phyloP scores from a whole-genome alignment of 2,113 vertebrate species.

The Mustela nigripes region DNA sequence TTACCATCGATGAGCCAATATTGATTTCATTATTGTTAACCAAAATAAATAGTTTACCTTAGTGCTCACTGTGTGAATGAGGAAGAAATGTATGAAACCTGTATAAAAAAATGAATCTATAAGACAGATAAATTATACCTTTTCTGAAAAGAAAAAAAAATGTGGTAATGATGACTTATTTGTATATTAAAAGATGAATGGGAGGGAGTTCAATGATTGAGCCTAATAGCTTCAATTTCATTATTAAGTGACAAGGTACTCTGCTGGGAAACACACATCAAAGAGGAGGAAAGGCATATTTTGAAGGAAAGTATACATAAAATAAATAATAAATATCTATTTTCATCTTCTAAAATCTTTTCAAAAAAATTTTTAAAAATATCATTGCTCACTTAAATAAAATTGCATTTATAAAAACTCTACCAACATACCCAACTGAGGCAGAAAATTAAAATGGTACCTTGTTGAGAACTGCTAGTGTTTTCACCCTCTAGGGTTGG shows the following conservation, averaged over 20 bases:
- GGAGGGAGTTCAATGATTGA: not conserved
- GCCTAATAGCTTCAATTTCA: not conserved
- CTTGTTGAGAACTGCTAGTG: not conserved
- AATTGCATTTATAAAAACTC: not conserved
- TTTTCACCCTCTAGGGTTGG: not conserved
- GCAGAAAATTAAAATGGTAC: not conserved
- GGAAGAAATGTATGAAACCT: not conserved
- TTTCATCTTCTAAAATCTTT: not conserved
- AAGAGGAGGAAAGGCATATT: not conserved
- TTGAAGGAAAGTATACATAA: not conserved
- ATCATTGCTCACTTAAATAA: conserved; percentile 8
- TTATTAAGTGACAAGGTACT: not conserved
- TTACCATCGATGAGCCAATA: not conserved
- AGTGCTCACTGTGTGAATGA: not conserved
- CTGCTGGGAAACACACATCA: not conserved
- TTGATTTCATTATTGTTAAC: not conserved
- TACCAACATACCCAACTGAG: not conserved
- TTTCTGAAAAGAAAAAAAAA: conserved; percentile 18
- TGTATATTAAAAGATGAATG: not conserved
- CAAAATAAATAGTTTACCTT: not conserved
- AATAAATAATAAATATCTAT: conserved; percentile 5
- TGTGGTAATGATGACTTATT: not conserved
- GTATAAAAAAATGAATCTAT: not conserved
- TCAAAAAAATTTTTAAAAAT: not conserved
- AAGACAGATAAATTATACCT: not conserved